Evolutionary conservation across 2,113 vertebrate genomes (phyloP), one percentile per base, ranked within the genome.

Genomic region (Dipodomys stephensi): DNA sequence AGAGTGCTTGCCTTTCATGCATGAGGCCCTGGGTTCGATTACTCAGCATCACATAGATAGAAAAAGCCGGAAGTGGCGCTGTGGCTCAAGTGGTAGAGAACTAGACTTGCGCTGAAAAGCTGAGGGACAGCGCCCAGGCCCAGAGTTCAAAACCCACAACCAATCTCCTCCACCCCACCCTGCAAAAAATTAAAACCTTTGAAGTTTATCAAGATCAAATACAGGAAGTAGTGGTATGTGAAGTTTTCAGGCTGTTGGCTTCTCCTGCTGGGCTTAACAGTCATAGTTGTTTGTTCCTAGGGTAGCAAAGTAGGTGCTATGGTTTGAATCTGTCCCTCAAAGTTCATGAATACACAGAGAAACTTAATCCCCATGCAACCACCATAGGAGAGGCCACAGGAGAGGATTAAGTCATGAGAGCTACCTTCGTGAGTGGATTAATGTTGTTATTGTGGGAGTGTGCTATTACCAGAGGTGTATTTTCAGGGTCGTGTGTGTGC

Each of bases 131-230:
- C 3, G 39, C 39, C 39, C 39, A 39, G 39, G 3, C 39, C 39
- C 39, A 39, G 39, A 39, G 39, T 39, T 39, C 39, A 39, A 39
- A 39, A 39, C 39, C 39, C 39, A 39, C 39, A 39, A 39, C 39
- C 39, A 39, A 39, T 5, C 39, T 39, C 39, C 39, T 39, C 39
- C 5, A 39, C 39, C 39, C 39, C 39, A 39, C 5, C 39, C 39
- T 39, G 39, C 39, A 39, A 39, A 39, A 39, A 39, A 39, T 39
- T 39, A 22, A 84, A 39, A 30, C 68, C n/a, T 0, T 67, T 60
- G 53, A 88, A 28, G 27, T 93, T 90, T 20, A 79, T 67, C 67
- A 83, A 71, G 25, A 32, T 83, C 62, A 96, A 71, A 74, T 65
- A 6, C n/a, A 76, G 30, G 35, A 83, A 79, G 46, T 46, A 69